Base-by-base conservation (phyloP, 2,888 invertebrate genomes). In the Eupithecia dodoneata region DNA sequence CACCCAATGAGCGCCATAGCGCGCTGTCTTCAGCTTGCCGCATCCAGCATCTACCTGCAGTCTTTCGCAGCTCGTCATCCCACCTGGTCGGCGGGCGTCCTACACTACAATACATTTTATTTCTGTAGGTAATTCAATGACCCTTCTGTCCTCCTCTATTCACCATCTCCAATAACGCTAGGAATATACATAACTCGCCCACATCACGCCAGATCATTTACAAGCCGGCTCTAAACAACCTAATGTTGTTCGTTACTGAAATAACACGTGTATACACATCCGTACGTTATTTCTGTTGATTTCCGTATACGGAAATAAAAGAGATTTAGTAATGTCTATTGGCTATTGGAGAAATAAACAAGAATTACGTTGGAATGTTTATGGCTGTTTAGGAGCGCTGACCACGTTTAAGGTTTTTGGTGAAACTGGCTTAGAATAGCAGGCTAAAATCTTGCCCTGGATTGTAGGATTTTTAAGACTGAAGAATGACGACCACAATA, bases 221-320 rank as follows among this genome's bases (percentile, higher is more conserved):
- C 76, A 66, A 10, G 4, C 74, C 55, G 3, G 70, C 45, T 72
- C 12, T 70, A 76, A 79, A 77, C 81, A 81, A 81, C 76, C 70
- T 49, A 70, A 47, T 18, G 47, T 66, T 73, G 44, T 75, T 76
- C 67, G n/a, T 66, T 78, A 71, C 72, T 59, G 73, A 81, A 81
- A 81, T 80, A 82, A 78, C 74, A 71, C 67, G 47, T 81, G 73
- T 76, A 79, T 77, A 78, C 79, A 47, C 72, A 69, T 66, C 44
- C 4, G 3, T 42, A 13, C 15, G 66, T 15, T 63, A 66, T 42
- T 42, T 15, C 66, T 42, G 66, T 13, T 18, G 30, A 71, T 76
- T 81, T 81, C 81, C 81, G 83, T 72, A 76, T 78, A 74, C 76
- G 72, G 78, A 77, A 81, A 76, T 79, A 76, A 59, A 63, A 30